Base-by-base conservation (phyloP, 2,113 vertebrate species). In the Alaudala cheleensis region DNA sequence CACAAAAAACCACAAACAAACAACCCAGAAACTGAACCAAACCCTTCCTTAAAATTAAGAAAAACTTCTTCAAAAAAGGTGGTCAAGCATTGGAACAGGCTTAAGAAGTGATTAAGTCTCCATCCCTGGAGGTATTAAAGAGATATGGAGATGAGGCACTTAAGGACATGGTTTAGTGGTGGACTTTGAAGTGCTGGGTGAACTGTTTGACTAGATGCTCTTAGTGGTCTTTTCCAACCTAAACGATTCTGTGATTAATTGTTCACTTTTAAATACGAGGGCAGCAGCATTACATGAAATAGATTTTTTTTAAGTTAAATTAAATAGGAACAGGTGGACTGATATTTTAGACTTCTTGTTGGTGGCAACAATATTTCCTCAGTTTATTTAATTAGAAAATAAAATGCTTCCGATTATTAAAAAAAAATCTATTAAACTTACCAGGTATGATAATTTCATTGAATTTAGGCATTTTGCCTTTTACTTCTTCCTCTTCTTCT, bases 371-470 rank as follows among this genome's bases (percentile, higher is more conserved):
- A 57, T 61, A 51, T 61, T 90, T 95, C 69, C 20, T 64, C 9
- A 49, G 6, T 77, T 90, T 65, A 50, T 58, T 73, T 87, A 72
- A 81, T 33, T 45, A 92, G 26, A 82, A 92, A 81, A 47, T n/a
- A 64, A 91, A 84, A 45, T 24, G 56, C 15, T 10, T 45, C 8
- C 17, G 3, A 73, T 90, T 73, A 50, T 61, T 65, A 81, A 51
- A 79, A 37, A 53, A 90, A 82, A 88, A 78, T 34, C 42, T 47
- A 81, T 81, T 42, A 72, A 82, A 96, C 97, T 94, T 78, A 99
- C 99, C 99, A 97, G 99, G 99, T 54, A 88, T 97, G 54, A 98
- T 98, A 87, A 96, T 66, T 88, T 97, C 97, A 97, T 99, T 98
- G 96, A 78, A 98, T 25, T 70, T 81, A 24, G 96, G 95, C 34